phyloP scores from a whole-genome alignment of 2,113 vertebrate genomes.

The Melierax canorus region DNA sequence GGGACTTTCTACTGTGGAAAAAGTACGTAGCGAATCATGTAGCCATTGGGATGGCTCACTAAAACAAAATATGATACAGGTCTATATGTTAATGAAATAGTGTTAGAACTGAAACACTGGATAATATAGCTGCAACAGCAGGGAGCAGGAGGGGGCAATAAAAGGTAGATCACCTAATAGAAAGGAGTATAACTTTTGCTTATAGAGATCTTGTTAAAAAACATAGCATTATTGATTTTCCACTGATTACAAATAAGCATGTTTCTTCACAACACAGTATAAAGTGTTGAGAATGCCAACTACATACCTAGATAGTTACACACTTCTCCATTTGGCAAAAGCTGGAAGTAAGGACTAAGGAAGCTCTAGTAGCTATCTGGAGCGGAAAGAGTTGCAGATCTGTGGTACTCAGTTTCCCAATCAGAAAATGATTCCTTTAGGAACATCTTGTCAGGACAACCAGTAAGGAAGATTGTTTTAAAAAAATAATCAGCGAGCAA shows the following conservation, averaged over 20 bases:
- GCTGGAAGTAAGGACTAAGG: not conserved
- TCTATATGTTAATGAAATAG: not conserved
- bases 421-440: not conserved
- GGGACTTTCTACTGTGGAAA: not conserved
- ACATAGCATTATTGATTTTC: not conserved
- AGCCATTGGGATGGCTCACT: not conserved
- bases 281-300: not conserved
- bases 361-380: not conserved
- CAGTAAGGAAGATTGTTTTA: not conserved
- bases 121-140: not conserved
- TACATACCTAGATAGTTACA: not conserved
- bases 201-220: not conserved
- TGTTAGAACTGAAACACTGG: not conserved
- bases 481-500: not conserved
- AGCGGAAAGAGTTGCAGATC: not conserved
- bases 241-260: not conserved
- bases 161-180: not conserved
- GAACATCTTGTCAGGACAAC: not conserved
- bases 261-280: not conserved
- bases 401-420: not conserved
- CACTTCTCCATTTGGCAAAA: not conserved
- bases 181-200: not conserved
- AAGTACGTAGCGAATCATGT: not conserved
- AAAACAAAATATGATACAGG: not conserved
- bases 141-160: fast-evolving